Base-by-base conservation (phyloP, 2,888 invertebrate species). In the Eristalis arbustorum region DNA sequence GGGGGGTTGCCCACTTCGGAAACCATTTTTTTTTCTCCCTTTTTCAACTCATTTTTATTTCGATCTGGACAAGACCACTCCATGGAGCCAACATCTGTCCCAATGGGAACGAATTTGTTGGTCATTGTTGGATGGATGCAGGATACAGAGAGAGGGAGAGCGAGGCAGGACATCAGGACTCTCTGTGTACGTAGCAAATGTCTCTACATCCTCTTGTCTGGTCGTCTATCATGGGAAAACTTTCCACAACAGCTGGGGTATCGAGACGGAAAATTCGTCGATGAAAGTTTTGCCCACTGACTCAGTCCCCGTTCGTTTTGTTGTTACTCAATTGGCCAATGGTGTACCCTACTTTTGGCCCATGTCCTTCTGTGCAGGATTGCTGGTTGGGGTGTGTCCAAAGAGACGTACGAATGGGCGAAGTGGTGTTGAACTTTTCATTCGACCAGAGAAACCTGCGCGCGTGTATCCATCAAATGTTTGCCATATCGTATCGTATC, bases 321-420 rank as follows among this genome's bases (percentile, higher is more conserved):
- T 87, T 83, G 75, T 83, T 87, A 79, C 79, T 78, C 87, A 87
- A 87, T 87, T 87, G 87, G 87, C 83, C 87, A 83, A 83, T 87
- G 68, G 87, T 83, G 67, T 31, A 31, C 6, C 6, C 74, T 18
- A 49, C 18, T 49, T 71, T 66, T 78, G 75, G 78, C 78, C 57
- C 67, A 79, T 75, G 78, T 72, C 78, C 78, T 68, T 69, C 28
- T 40, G 66, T 67, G 49, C 23, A 62, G 14, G 37, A 37, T 13
- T 37, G 2, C 37, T 37, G 13, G 37, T 37, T 37, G 1, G 37
- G 14, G n/a, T 34, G 59, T 76, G 31, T 49, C 59, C 61, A 14
- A 28, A 13, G 40, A 18, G 63, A 37, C 37, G 64, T 71, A 62
- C 59, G 37, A 56, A 40, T 71, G n/a, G n/a, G 22, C 56, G 59